A percentile compares a stretch with the other conserved stretches of the same genome.
Conservation (phyloP, 2,888 invertebrate genomes). For the Pollenia angustigena region DNA sequence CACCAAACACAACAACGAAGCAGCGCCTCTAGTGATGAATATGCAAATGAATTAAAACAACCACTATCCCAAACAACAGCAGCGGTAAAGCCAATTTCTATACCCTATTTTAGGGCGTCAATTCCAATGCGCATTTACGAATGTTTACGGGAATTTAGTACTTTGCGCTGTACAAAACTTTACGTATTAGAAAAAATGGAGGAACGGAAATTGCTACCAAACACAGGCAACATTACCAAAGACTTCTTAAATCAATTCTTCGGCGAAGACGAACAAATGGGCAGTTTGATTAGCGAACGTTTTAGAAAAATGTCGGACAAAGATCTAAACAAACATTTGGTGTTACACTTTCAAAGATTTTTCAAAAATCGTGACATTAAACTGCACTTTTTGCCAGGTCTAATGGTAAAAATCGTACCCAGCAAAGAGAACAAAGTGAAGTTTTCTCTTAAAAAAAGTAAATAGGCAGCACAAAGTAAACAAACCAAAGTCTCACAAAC, state of each 20-base stretch:
- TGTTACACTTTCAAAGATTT: constrained; percentile 85
- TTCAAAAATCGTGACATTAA: constrained; percentile 85
- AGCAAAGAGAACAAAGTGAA: constrained; percentile 85
- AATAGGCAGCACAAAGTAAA: constrained; percentile 51
- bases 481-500: neutral
- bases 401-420: constrained; percentile 85
- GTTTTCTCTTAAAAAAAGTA: constrained; percentile 85
- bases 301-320: constrained; percentile 85
- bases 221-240: constrained; percentile 80
- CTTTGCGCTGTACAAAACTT: constrained; percentile 86
- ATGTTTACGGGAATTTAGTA: constrained; percentile 83
- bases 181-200: constrained; percentile 86
- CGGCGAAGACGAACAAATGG: constrained; percentile 78
- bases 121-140: constrained; percentile 83
- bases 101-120: constrained; percentile 82
- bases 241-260: constrained; percentile 83
- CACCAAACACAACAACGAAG: constrained; percentile 52
- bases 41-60: constrained; percentile 44
- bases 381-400: constrained; percentile 85
- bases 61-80: neutral
- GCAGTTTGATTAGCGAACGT: constrained; percentile 83
- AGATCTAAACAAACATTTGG: constrained; percentile 85
- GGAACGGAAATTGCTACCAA: constrained; percentile 76
- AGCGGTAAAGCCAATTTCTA: constrained; percentile 65
- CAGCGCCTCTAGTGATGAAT: constrained; percentile 68